Evolutionary conservation across 1,140 invertebrate genomes (phyloP).

Genomic region (Hesperophylax magnus): DNA sequence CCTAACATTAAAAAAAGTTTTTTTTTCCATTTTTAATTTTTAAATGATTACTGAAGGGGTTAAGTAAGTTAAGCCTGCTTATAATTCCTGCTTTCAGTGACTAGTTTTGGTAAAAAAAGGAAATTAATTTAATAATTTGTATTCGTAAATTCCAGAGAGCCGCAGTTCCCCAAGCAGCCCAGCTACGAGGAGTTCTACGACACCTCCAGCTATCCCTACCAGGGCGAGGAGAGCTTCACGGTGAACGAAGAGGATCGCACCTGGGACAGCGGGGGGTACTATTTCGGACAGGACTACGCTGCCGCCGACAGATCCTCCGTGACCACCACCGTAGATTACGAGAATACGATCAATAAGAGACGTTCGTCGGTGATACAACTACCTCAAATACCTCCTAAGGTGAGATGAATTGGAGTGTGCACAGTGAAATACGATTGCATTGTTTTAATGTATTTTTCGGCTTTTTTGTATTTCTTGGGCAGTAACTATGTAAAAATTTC

Average conservation of each 20-base stretch:
- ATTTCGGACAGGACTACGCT: constrained; percentile 64
- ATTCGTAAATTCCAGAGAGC: too few species aligned
- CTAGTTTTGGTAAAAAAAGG: too few species aligned
- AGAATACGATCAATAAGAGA: constrained; percentile 64
- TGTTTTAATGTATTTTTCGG: too few species aligned
- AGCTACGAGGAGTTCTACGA: constrained; percentile 73
- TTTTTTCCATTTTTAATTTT: too few species aligned
- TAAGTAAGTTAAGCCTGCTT: too few species aligned
- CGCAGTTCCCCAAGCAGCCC: constrained; percentile 63
- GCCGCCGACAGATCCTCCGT: constrained; percentile 63
- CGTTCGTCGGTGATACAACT: constrained; percentile 69
- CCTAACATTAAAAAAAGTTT: too few species aligned
- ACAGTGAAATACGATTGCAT: too few species aligned
- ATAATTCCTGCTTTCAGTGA: too few species aligned
- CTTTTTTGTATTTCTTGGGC: too few species aligned
- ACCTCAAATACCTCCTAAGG: constrained; percentile 66
- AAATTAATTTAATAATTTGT: too few species aligned
- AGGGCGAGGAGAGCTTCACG: constrained; percentile 71
- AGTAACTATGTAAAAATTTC: too few species aligned
- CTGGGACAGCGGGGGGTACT: constrained; percentile 78
- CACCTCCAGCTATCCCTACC: constrained; percentile 69
- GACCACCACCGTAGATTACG: constrained; percentile 60
- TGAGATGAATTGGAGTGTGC: background rate
- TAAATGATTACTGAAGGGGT: too few species aligned
- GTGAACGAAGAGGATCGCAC: constrained; percentile 78